Conservation (phyloP, 1,140 invertebrate genomes). For the Tribolium madens region DNA sequence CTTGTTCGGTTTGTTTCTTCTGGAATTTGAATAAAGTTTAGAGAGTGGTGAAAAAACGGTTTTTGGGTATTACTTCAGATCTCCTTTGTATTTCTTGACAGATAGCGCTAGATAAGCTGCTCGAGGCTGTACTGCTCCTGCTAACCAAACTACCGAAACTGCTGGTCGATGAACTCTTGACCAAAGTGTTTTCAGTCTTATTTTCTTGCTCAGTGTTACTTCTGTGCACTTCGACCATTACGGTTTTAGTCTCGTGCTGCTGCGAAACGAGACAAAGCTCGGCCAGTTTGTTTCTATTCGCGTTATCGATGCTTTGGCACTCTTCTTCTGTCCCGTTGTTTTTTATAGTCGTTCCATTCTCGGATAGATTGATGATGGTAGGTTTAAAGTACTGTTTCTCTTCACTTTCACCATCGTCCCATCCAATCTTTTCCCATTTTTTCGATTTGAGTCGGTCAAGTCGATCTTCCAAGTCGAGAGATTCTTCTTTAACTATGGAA, state of each 20-base stretch:
- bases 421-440: conserved; percentile 66
- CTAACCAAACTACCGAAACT: conserved; percentile 60
- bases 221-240: conserved; percentile 74
- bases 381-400: conserved; percentile 68
- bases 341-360: conserved; percentile 75
- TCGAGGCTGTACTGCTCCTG: conserved; percentile 56
- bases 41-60: background rate
- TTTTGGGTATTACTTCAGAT: conserved; percentile 69
- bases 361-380: conserved; percentile 77
- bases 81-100: conserved; percentile 74
- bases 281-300: conserved; percentile 50
- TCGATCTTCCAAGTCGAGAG: conserved; percentile 68
- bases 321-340: conserved; percentile 66
- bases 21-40: conserved; percentile 55
- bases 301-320: conserved; percentile 48
- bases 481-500: conserved; percentile 77
- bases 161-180: conserved; percentile 60
- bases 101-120: conserved; percentile 70
- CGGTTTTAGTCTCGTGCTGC: conserved; percentile 70
- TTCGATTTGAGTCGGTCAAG: conserved; percentile 56
- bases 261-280: conserved; percentile 60
- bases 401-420: conserved; percentile 67
- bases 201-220: conserved; percentile 60
- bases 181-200: conserved; percentile 52
- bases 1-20: conserved; percentile 63